These are phyloP conservation scores for Oligia strigilis DNA, from an alignment of 2,888 invertebrate genomes.

Conservation along the genomic window DNA sequence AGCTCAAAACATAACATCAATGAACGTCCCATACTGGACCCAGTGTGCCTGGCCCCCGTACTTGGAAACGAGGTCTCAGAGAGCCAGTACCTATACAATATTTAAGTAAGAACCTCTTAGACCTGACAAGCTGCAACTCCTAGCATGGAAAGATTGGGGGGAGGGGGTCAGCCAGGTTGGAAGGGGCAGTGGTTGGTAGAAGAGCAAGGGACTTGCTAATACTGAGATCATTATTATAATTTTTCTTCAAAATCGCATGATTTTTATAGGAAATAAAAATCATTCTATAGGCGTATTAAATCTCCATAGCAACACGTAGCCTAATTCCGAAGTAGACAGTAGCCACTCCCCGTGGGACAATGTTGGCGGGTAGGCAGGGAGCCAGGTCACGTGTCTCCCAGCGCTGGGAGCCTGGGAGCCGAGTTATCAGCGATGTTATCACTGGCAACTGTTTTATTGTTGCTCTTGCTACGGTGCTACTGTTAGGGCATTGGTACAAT, in stretches of 20 bases:
- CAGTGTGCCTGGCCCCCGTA: too few species aligned
- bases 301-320: conserved; percentile 18
- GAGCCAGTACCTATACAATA: too few species aligned
- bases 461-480: conserved; percentile 47
- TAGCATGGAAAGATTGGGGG: too few species aligned
- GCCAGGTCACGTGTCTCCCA: conserved; percentile 52
- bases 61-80: too few species aligned
- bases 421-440: conserved; percentile 74
- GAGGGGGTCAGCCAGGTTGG: too few species aligned
- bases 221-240: too few species aligned
- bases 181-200: too few species aligned
- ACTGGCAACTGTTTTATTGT: conserved; percentile 70
- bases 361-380: conserved; percentile 8
- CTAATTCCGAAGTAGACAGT: conserved; percentile 26
- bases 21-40: too few species aligned
- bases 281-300: not conserved
- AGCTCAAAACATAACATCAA: not conserved
- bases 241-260: not conserved
- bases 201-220: too few species aligned
- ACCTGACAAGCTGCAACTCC: too few species aligned
- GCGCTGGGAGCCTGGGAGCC: conserved; percentile 68
- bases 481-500: not conserved
- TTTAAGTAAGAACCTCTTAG: too few species aligned
- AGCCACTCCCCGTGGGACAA: conserved; percentile 49
- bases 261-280: too few species aligned